Percentiles rank a stretch among this genome's conserved stretches.
These are phyloP conservation scores for Callorhinus ursinus DNA, from an alignment of 2,113 vertebrate species.

Conservation along the genomic window DNA sequence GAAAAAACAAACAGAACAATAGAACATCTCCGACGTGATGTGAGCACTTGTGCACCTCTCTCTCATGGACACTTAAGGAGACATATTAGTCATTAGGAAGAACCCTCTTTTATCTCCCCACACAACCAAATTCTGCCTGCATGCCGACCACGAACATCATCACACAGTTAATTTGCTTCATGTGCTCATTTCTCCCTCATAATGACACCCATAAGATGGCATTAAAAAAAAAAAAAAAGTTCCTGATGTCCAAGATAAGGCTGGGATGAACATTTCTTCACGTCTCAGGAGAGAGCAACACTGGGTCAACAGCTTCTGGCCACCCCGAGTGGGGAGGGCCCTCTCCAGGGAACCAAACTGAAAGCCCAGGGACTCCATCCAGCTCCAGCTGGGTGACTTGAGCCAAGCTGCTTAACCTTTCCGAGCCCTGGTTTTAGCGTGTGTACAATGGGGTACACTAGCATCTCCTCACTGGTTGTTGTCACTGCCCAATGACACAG, in stretches of 20 bases:
- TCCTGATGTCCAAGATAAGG: neutral
- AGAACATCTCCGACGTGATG: slow-evolving; percentile 73
- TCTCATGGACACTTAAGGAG: neutral
- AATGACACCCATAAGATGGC: neutral
- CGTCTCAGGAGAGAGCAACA: neutral
- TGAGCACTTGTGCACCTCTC: slow-evolving; percentile 22
- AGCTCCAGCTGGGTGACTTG: neutral
- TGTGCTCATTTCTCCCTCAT: slow-evolving; percentile 8
- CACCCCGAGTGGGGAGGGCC: neutral
- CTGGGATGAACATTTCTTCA: neutral
- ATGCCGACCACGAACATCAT: neutral
- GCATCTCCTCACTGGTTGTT: no score
- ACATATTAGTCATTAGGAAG: slow-evolving; percentile 62
- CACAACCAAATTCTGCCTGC: neutral
- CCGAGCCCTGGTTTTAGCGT: neutral
- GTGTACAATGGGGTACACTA: neutral
- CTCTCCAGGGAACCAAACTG: neutral
- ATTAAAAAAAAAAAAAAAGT: neutral
- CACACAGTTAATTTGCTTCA: neutral
- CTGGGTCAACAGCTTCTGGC: neutral
- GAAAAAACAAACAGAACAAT: slow-evolving; percentile 82
- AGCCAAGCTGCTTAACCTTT: neutral
- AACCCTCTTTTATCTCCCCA: slow-evolving; percentile 44
- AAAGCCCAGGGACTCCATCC: neutral
- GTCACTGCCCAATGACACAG: neutral